Evolutionary conservation across 1,140 invertebrate genomes (phyloP).

Genomic region (Anadara kagoshimensis): DNA sequence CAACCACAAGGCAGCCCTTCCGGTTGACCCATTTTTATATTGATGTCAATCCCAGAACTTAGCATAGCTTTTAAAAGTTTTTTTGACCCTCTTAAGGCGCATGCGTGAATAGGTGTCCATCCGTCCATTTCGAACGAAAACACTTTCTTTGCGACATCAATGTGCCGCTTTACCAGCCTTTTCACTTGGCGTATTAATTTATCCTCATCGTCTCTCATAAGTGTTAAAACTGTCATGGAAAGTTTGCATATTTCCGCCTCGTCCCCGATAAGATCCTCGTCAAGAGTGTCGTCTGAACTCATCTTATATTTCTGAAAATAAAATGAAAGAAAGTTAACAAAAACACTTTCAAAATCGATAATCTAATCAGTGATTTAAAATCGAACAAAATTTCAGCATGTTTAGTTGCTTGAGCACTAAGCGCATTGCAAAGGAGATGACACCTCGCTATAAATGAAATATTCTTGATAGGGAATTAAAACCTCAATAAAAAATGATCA

Average conservation of each 20-base stretch:
- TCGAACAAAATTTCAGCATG: no score
- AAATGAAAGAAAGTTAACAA: no score
- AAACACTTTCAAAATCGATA: no score
- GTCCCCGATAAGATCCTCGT: no score
- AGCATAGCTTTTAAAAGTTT: conserved; percentile 59
- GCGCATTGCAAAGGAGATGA: no score
- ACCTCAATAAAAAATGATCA: no score
- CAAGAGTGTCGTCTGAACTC: no score
- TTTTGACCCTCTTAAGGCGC: conserved; percentile 53
- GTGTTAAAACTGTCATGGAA: conserved; percentile 42
- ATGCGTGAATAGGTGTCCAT: conserved; percentile 65
- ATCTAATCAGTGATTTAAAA: no score
- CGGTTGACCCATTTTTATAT: conserved; percentile 58
- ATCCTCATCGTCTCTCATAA: conserved; percentile 48
- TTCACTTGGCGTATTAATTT: conserved; percentile 51
- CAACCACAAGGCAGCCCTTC: conserved; percentile 54
- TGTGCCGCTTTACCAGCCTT: conserved; percentile 53
- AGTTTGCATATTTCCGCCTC: conserved; percentile 21
- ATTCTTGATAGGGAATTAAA: no score
- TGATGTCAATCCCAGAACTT: conserved; percentile 53
- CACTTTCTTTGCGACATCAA: conserved; percentile 38
- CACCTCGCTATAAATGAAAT: no score
- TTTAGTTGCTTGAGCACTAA: no score
- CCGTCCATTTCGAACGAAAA: conserved; percentile 55
- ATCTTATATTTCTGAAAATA: no score